Conservation (phyloP, 2,888 invertebrate species). For the Chrysolina oricalcia region DNA sequence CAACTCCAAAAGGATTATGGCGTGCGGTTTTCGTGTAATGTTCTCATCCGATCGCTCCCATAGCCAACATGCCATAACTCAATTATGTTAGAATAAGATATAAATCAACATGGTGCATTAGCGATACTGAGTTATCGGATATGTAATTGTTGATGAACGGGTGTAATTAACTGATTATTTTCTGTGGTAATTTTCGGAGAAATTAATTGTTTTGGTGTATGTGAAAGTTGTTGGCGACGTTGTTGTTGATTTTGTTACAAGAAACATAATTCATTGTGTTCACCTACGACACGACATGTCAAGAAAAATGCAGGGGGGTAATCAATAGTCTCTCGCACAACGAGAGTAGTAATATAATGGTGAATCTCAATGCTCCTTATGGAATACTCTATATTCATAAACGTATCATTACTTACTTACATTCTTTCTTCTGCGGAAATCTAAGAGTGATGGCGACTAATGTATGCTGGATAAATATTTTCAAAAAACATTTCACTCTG, state of each 20-base stretch:
- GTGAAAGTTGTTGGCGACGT: neutral
- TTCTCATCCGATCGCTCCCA: neutral
- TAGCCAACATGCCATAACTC: constrained; percentile 29
- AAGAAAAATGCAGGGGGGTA: too few relatives aligned
- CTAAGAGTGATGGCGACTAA: too few relatives aligned
- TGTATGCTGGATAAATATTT: neutral
- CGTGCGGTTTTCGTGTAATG: constrained; percentile 9
- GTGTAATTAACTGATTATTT: neutral
- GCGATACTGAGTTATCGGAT: constrained; percentile 3
- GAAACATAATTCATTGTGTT: too few relatives aligned
- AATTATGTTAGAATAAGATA: constrained; percentile 32
- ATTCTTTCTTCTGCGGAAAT: too few relatives aligned
- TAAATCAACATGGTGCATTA: constrained; percentile 15
- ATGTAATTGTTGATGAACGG: constrained; percentile 6
- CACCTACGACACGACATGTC: too few relatives aligned
- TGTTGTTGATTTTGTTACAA: too few relatives aligned
- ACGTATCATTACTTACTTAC: too few relatives aligned
- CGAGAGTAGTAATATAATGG: too few relatives aligned
- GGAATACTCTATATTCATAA: too few relatives aligned
- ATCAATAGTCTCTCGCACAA: too few relatives aligned
- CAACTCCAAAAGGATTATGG: constrained; percentile 9
- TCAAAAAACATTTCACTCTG: neutral
- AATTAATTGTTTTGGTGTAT: neutral
- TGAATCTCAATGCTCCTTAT: too few relatives aligned
- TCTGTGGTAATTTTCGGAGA: neutral